A percentile compares a stretch with the other conserved stretches of the same genome.
phyloP scores from a whole-genome alignment of 2,797 vertebrate genomes.

The Propithecus deckenii region DNA sequence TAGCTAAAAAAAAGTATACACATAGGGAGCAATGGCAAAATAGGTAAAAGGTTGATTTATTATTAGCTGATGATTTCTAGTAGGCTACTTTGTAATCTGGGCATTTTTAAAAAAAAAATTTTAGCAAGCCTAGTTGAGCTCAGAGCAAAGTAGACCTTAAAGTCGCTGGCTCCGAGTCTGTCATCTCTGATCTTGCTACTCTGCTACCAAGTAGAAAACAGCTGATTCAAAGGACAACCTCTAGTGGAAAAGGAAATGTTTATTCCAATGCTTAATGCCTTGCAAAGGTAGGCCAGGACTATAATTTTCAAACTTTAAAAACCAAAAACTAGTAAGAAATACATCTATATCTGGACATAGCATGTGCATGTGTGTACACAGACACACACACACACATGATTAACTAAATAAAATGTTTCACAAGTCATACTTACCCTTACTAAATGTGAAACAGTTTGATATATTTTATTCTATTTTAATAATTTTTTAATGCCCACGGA shows the following conservation, averaged over 20 bases:
- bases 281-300: not conserved
- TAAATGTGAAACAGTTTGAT: not conserved
- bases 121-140: not conserved
- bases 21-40: not conserved
- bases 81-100: not conserved
- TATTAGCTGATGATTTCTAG: not conserved
- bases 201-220: not conserved
- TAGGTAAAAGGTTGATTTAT: not conserved
- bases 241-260: not conserved
- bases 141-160: not conserved
- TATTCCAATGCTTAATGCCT: not conserved
- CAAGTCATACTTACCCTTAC: not conserved
- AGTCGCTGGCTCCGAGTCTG: not conserved
- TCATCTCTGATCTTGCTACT: not conserved
- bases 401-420: not conserved
- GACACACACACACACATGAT: too few species aligned
- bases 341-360: not conserved
- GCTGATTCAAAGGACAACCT: not conserved
- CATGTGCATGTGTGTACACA: not conserved
- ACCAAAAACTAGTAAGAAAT: not conserved
- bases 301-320: not conserved
- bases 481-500: not conserved
- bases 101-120: not conserved
- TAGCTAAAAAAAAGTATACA: not conserved
- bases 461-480: not conserved